Conservation (phyloP, 2,888 invertebrate species). For the Omphaloscelis lunosa region DNA sequence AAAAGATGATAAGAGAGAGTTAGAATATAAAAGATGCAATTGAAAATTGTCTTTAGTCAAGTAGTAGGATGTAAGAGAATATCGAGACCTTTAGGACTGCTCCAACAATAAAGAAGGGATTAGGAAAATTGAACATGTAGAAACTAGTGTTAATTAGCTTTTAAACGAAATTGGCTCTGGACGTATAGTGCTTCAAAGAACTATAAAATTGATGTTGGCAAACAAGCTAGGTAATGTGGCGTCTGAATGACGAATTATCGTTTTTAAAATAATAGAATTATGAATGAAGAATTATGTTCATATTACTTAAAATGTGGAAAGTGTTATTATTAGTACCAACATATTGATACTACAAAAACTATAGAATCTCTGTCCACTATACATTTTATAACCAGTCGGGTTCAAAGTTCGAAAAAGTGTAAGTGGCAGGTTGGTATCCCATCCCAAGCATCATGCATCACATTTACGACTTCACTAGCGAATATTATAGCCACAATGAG, state of each 20-base stretch:
- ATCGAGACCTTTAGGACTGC: not conserved
- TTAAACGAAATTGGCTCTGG: not conserved
- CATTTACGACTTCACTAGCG: slow-evolving; percentile 64
- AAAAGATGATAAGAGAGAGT: too few species aligned
- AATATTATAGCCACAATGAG: slow-evolving; percentile 64
- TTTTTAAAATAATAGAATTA: not conserved
- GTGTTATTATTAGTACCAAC: not conserved
- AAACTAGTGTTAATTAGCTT: not conserved
- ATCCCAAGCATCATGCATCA: slow-evolving; percentile 56
- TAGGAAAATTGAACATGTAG: not conserved
- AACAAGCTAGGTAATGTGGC: not conserved
- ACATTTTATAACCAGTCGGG: slow-evolving; percentile 27
- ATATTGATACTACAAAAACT: not conserved
- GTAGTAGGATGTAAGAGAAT: not conserved
- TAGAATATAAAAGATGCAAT: too few species aligned
- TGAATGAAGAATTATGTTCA: not conserved
- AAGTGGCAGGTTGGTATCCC: slow-evolving; percentile 59
- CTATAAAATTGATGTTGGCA: not conserved
- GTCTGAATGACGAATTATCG: not conserved
- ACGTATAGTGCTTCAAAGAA: not conserved
- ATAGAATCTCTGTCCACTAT: not conserved
- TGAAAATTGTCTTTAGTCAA: not conserved
- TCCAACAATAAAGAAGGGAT: not conserved
- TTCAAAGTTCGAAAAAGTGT: slow-evolving; percentile 60
- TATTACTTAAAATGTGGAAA: not conserved